Base-by-base conservation (phyloP, 2,888 invertebrate genomes). In the Entomobrya multifasciata region DNA sequence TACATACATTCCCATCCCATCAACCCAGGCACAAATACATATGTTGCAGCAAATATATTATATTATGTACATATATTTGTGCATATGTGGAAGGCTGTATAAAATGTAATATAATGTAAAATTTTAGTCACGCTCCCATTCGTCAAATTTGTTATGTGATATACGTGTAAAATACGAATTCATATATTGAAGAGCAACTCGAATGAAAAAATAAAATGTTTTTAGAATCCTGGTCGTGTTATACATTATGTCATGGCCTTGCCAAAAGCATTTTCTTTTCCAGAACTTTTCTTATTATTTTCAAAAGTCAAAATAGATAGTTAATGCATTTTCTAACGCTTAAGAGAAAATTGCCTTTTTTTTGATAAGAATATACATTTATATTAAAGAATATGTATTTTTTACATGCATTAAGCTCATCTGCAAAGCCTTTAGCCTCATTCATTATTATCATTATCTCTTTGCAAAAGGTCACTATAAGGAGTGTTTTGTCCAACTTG, bases 81-180 rank as follows among this genome's bases (percentile, higher is more conserved):
- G 13, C 25, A 25, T 25, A 10, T 57, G 22, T 0, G 22, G 17
- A 52, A 5, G 8, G 22, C 22, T 22, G n/a, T n/a, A n/a, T n/a
- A 5, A 11, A 11, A 55, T 22, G 4, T 55, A 41, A 17, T 57
- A 57, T 17, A 30, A 0, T 11, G 36, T 47, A 74, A 49, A 74
- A 55, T 20, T 65, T 83, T 52, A 76, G 82, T 49, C 74, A 83
- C 52, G 74, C 82, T 83, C 60, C 41, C 62, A 52, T 82, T 82
- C 60, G 22, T 20, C 27, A 22, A 20, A 41, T 15, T n/a, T 27
- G 62, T 49, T 11, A 44, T n/a, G n/a, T n/a, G n/a, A n/a, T n/a
- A n/a, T n/a, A n/a, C n/a, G n/a, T n/a, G n/a, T n/a, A n/a, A n/a
- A n/a, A n/a, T n/a, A n/a, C n/a, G n/a, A n/a, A n/a, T n/a, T n/a